Evolutionary conservation across 2,113 vertebrate species (phyloP).

Genomic region (Oostethus manadensis): DNA sequence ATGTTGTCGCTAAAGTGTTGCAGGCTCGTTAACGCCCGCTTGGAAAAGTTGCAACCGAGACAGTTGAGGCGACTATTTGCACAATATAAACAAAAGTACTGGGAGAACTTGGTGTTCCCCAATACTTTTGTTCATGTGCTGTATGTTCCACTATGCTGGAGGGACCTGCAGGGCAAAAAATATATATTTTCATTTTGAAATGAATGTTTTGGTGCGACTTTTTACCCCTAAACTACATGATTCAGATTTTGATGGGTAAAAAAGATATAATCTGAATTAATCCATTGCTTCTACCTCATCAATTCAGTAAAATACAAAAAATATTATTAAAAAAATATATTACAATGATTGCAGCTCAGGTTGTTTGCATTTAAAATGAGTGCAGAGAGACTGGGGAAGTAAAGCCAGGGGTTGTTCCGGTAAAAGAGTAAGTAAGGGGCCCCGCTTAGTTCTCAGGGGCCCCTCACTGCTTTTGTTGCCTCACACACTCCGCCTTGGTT

Average conservation of each 20-base stretch:
- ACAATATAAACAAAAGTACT: not conserved
- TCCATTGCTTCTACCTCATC: conserved; percentile 62
- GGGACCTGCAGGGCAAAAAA: not conserved
- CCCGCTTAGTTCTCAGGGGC: conserved; percentile 20
- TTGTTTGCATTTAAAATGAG: conserved; percentile 17
- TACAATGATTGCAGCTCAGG: conserved; percentile 10
- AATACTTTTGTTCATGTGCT: not conserved
- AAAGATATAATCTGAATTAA: conserved; percentile 41
- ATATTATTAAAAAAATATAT: not conserved
- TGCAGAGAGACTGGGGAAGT: conserved; percentile 16
- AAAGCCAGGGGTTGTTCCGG: conserved; percentile 12
- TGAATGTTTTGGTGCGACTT: too few species aligned
- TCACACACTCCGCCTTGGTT: conserved; percentile 5
- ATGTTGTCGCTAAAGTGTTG: conserved; percentile 24
- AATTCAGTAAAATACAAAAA: conserved; percentile 10
- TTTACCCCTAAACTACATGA: not conserved
- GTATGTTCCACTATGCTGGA: not conserved
- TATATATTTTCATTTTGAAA: not conserved
- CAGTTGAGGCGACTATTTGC: conserved; percentile 29
- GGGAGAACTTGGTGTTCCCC: not conserved
- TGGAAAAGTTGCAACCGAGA: conserved; percentile 38
- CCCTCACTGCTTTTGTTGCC: conserved; percentile 20
- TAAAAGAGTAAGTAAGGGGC: conserved; percentile 45
- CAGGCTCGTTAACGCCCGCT: conserved; percentile 1
- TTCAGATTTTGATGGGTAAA: not conserved